Conservation (phyloP, 2,113 vertebrate genomes). For the Anoplopoma fimbria region DNA sequence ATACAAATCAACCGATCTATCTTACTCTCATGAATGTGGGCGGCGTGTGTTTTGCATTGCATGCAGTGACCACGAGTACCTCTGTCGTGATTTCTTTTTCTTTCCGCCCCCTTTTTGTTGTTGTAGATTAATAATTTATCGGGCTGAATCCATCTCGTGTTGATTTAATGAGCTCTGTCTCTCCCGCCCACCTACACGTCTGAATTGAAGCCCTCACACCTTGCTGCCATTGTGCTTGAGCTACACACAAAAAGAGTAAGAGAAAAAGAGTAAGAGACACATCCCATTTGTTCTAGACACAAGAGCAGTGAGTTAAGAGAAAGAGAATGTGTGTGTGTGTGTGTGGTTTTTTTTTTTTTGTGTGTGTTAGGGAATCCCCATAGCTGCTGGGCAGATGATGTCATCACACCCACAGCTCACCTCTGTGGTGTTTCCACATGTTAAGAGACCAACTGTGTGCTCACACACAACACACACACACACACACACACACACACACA, state of each 20-base stretch:
- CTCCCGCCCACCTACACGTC: conserved; percentile 18
- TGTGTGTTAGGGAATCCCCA: conserved; percentile 80
- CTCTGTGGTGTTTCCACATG: conserved; percentile 75
- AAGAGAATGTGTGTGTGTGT: conserved; percentile 59
- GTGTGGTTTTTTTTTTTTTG: too few species aligned
- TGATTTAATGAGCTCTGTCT: conserved; percentile 45
- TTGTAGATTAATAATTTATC: conserved; percentile 27
- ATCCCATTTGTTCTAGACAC: conserved; percentile 47
- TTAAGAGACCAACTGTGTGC: conserved; percentile 53
- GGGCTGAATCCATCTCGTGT: conserved; percentile 39
- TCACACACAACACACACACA: conserved; percentile 26
- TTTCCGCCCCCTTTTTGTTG: conserved; percentile 30
- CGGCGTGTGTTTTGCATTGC: conserved; percentile 50
- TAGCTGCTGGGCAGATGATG: conserved; percentile 69
- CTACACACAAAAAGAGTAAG: conserved; percentile 13
- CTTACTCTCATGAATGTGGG: conserved; percentile 36
- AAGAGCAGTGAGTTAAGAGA: conserved; percentile 42
- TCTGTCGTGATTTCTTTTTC: conserved; percentile 14
- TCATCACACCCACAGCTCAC: conserved; percentile 72
- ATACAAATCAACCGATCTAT: conserved; percentile 39
- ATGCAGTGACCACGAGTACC: conserved; percentile 50
- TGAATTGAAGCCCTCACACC: conserved; percentile 35
- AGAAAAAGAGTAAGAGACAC: conserved; percentile 31
- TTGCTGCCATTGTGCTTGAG: conserved; percentile 9
- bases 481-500: conserved; percentile 48